phyloP scores from a whole-genome alignment of 2,888 invertebrate genomes.

The Athetis lepigone region DNA sequence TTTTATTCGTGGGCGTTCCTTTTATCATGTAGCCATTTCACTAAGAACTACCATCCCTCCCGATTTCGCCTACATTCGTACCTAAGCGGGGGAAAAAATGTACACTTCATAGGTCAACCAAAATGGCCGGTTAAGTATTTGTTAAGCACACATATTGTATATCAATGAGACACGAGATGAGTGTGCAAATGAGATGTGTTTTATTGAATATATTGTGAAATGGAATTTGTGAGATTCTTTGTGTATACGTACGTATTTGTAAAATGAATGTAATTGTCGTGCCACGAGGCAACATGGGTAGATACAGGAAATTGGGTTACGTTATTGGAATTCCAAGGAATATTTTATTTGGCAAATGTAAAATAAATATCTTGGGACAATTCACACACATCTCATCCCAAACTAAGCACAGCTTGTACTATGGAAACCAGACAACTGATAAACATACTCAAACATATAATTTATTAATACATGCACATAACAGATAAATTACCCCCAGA shows the following conservation, averaged over 20 bases:
- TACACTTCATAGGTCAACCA: conserved; percentile 19
- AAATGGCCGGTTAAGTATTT: conserved; percentile 10
- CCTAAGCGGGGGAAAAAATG: not conserved
- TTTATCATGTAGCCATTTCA: conserved; percentile 37
- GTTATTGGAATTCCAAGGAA: too few species aligned
- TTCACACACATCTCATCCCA: too few species aligned
- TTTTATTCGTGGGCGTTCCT: conserved; percentile 31
- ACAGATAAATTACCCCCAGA: too few species aligned
- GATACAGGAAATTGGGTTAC: too few species aligned
- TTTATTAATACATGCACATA: too few species aligned
- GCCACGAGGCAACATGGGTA: too few species aligned
- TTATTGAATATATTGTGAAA: not conserved
- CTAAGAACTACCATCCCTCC: conserved; percentile 8
- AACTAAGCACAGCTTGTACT: too few species aligned
- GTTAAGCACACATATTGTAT: conserved; percentile 17
- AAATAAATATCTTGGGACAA: too few species aligned
- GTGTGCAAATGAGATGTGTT: conserved; percentile 13
- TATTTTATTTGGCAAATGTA: too few species aligned
- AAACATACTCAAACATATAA: too few species aligned
- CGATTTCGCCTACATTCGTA: not conserved
- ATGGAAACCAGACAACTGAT: too few species aligned
- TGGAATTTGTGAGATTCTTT: not conserved
- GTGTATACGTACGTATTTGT: not conserved
- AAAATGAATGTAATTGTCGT: too few species aligned
- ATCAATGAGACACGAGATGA: conserved; percentile 8